Conservation (phyloP, 2,888 invertebrate genomes). For the Lissocephala sabroskyi region DNA sequence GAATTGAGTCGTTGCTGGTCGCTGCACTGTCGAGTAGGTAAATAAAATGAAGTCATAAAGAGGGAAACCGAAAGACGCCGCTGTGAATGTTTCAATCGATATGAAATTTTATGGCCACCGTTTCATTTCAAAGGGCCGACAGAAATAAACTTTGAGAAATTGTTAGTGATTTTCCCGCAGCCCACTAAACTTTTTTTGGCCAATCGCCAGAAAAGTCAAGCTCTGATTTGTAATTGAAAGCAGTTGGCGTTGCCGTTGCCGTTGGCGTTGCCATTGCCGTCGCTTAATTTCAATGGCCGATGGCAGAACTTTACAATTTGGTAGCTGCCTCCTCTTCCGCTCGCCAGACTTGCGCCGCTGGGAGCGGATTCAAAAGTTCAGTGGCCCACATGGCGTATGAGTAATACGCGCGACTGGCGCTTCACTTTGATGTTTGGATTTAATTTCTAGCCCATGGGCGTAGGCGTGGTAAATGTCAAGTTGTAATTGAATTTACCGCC, state of each 20-base stretch:
- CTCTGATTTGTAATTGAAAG: too few species aligned
- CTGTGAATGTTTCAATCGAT: conserved; percentile 51
- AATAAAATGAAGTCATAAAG: conserved; percentile 54
- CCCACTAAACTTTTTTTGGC: too few species aligned
- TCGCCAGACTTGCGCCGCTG: too few species aligned
- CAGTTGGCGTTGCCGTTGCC: too few species aligned
- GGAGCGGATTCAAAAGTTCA: conserved; percentile 18
- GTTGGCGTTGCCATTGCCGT: too few species aligned
- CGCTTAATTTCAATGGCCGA: too few species aligned
- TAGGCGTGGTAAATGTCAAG: neutral
- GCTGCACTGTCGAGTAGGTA: conserved; percentile 32
- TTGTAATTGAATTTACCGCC: neutral
- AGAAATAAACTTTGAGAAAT: conserved; percentile 8
- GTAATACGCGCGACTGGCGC: conserved; percentile 13
- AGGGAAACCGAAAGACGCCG: conserved; percentile 56
- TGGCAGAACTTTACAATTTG: too few species aligned
- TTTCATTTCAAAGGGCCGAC: conserved; percentile 37
- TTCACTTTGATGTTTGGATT: neutral
- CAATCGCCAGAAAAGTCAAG: too few species aligned
- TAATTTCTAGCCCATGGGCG: neutral
- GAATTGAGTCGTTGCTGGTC: too few species aligned
- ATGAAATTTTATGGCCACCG: conserved; percentile 46
- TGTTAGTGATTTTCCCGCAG: conserved; percentile 7
- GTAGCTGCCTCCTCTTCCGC: too few species aligned
- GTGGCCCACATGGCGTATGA: conserved; percentile 18